These are phyloP conservation scores for Toxotes chatareus DNA, from an alignment of 2,113 vertebrate genomes.

Conservation along the genomic window DNA sequence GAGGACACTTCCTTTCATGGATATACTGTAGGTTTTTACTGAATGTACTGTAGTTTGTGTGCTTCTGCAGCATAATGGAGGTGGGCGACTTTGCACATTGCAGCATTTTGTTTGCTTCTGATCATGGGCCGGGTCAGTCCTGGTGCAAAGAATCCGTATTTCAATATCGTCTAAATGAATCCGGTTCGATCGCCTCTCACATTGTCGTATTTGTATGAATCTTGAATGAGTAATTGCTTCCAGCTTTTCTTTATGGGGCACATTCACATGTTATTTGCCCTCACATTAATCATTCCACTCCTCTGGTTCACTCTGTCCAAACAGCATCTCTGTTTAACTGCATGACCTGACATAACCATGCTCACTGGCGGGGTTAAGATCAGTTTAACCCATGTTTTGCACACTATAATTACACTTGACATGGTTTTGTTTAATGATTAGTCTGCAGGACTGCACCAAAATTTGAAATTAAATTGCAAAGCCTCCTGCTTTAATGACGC, in stretches of 20 bases:
- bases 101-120: slow-evolving; percentile 24
- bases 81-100: slow-evolving; percentile 22
- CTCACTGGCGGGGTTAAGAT: slow-evolving; percentile 66
- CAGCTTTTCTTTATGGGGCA: slow-evolving; percentile 25
- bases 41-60: slow-evolving; percentile 30
- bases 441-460: slow-evolving; percentile 49
- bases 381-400: slow-evolving; percentile 70
- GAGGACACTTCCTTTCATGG: slow-evolving; percentile 68
- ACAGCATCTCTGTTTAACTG: slow-evolving; percentile 59
- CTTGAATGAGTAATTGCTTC: slow-evolving; percentile 43
- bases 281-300: slow-evolving; percentile 59
- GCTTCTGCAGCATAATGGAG: slow-evolving; percentile 34
- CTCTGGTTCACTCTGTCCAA: slow-evolving; percentile 50
- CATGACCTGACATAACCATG: slow-evolving; percentile 62
- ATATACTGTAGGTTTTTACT: slow-evolving; percentile 52
- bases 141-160: slow-evolving; percentile 29
- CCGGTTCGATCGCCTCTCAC: neutral
- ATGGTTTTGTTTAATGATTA: slow-evolving; percentile 75
- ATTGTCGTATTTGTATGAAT: slow-evolving; percentile 37
- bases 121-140: slow-evolving; percentile 21
- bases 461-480: slow-evolving; percentile 65
- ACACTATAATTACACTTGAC: slow-evolving; percentile 70
- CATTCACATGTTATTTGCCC: slow-evolving; percentile 52
- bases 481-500: slow-evolving; percentile 60
- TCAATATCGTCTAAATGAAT: slow-evolving; percentile 28